Conservation (phyloP, 2,888 invertebrate species). For the Anoplius nigerrimus region DNA sequence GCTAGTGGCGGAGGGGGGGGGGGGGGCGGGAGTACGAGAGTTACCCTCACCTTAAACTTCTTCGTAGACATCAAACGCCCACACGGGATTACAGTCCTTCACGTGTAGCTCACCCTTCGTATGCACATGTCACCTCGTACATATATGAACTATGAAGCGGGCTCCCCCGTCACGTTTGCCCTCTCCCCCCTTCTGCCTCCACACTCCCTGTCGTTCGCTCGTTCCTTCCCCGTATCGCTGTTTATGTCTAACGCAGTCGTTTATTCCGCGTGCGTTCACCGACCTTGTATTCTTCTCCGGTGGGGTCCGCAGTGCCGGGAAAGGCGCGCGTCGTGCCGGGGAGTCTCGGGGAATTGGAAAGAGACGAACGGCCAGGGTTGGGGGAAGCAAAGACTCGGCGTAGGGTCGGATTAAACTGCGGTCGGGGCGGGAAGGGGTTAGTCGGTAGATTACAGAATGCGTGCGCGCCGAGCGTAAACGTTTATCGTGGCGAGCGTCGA, state of each 20-base stretch:
- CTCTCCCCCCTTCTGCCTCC: constrained; percentile 7
- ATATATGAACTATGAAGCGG: constrained; percentile 56
- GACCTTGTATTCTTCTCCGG: constrained; percentile 32
- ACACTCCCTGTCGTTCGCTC: background rate
- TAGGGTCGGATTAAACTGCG: too few relatives aligned
- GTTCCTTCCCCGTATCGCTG: constrained; percentile 33
- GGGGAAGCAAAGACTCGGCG: background rate
- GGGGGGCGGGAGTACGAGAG: background rate
- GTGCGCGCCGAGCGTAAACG: too few relatives aligned
- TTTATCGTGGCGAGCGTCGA: too few relatives aligned
- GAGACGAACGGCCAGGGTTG: background rate
- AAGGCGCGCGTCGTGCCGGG: constrained; percentile 12
- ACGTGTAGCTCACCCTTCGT: constrained; percentile 42
- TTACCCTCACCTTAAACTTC: constrained; percentile 48
- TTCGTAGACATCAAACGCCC: constrained; percentile 65
- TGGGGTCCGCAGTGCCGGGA: constrained; percentile 30
- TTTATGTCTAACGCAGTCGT: constrained; percentile 48
- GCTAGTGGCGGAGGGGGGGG: constrained; percentile 1
- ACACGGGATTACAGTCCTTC: constrained; percentile 59
- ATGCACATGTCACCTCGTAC: constrained; percentile 61
- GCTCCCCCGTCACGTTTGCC: constrained; percentile 44
- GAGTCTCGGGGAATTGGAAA: background rate
- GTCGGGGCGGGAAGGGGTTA: too few relatives aligned
- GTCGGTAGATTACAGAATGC: too few relatives aligned
- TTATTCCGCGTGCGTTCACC: constrained; percentile 17